These are phyloP conservation scores for Hapalemur alaotrensis DNA, from an alignment of 2,797 vertebrate species.

Conservation along the genomic window DNA sequence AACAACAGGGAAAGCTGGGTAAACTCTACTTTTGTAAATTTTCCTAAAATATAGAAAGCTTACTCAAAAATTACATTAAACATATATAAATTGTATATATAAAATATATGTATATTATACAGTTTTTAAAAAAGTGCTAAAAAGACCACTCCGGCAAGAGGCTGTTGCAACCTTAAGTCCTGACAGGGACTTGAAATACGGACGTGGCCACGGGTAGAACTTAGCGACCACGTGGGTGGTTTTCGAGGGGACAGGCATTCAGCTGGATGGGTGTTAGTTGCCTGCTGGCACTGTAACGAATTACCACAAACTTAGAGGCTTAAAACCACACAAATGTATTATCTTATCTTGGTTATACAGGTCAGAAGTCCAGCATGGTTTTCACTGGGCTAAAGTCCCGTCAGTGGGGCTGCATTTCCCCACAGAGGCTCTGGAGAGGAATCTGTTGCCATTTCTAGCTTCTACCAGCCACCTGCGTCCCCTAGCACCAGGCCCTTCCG, in stretches of 20 bases:
- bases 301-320: not conserved
- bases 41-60: not conserved
- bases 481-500: not conserved
- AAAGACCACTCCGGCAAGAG: not conserved
- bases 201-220: not conserved
- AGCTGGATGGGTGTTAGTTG: not conserved
- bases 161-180: not conserved
- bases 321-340: conserved; percentile 44
- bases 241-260: not conserved
- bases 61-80: not conserved
- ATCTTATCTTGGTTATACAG: not conserved
- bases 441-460: not conserved
- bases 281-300: not conserved
- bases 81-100: not conserved
- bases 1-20: not conserved
- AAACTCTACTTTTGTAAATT: not conserved
- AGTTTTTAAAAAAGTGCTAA: not conserved
- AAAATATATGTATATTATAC: not conserved
- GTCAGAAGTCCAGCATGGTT: not conserved
- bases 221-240: too few species aligned
- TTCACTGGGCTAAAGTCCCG: not conserved
- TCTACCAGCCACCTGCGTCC: not conserved
- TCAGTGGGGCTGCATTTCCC: not conserved
- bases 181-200: not conserved
- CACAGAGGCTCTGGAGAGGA: not conserved